Conservation (phyloP, 2,888 invertebrate genomes). For the Arge pagana region DNA sequence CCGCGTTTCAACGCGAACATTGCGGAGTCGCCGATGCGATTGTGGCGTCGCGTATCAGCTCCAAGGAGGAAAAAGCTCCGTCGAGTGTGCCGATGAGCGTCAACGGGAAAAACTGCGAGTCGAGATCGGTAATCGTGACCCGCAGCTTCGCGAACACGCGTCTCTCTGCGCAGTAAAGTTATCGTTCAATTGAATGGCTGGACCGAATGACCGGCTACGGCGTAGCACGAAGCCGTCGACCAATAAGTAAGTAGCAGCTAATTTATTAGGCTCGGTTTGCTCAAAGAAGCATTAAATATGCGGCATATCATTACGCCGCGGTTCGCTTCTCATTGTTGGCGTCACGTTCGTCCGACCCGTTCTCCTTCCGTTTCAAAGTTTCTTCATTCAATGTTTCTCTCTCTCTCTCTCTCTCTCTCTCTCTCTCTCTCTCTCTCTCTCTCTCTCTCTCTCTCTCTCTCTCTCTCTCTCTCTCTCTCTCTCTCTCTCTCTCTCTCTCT, state of each 20-base stretch:
- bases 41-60: no score
- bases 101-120: not conserved
- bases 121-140: not conserved
- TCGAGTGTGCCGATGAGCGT: no score
- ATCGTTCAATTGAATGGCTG: constrained; percentile 15
- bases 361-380: no score
- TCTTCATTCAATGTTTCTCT: not conserved
- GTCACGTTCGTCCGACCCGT: constrained; percentile 9
- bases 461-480: no score
- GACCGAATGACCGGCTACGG: not conserved
- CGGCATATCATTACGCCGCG: not conserved
- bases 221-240: constrained; percentile 3
- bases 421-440: no score
- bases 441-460: no score
- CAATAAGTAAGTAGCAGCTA: constrained; percentile 1
- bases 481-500: no score
- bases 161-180: constrained; percentile 1
- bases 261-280: no score
- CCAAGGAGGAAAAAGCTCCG: no score
- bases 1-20: no score
- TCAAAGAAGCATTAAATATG: constrained; percentile 24
- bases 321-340: constrained; percentile 6
- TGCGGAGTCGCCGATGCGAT: no score
- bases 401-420: no score
- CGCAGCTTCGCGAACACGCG: constrained; percentile 1